Evolutionary conservation across 2,888 invertebrate genomes (phyloP), one percentile per base, ranked within the genome.

Genomic region (Pollenia angustigena): DNA sequence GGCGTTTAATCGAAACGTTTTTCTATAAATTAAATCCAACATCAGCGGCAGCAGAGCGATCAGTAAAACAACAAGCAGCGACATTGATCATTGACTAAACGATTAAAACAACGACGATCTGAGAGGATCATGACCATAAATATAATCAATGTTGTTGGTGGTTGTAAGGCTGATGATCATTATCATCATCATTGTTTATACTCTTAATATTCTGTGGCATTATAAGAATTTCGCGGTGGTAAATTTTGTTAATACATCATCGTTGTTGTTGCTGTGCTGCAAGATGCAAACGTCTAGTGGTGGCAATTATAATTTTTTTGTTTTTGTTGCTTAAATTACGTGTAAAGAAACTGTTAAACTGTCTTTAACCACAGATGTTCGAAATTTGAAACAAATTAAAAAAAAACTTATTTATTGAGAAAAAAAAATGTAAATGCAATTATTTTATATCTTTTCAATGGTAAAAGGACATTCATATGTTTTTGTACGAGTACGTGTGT

Each of bases 1-100:
- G 54, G 83, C 87, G 85, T 62, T 86, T 87, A 88, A 88, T 84
- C 81, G 83, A 81, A 83, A 74, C 48, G 78, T 74, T 85, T 85
- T 85, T 69, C 72, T 58, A 62, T 16, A 74, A 11, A 44, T 81
- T 68, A 64, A 56, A 54, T 32, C 52, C 60, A 60, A 46, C 40
- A 62, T 16, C 40, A 46, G 32, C 80, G 64, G 66, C 76, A 64
- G 64, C 69, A 79, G 81, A 44, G 69, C 56, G 72, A 81, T 81
- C 40, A 75, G n/a, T 56, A 42, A 71, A 68, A 58, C 18, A 48
- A 60, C 68, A 58, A 74, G 56, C 42, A 44, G 66, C 72, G 40
- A 79, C 79, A 87, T 81, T 87, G 84, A 84, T 87, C 87, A 84
- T 72, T 56, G 68, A 50, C 78, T 87, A 78, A 87, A 87, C 75